Evolutionary conservation across 2,888 invertebrate species (phyloP).

Genomic region (Agriopis marginaria): DNA sequence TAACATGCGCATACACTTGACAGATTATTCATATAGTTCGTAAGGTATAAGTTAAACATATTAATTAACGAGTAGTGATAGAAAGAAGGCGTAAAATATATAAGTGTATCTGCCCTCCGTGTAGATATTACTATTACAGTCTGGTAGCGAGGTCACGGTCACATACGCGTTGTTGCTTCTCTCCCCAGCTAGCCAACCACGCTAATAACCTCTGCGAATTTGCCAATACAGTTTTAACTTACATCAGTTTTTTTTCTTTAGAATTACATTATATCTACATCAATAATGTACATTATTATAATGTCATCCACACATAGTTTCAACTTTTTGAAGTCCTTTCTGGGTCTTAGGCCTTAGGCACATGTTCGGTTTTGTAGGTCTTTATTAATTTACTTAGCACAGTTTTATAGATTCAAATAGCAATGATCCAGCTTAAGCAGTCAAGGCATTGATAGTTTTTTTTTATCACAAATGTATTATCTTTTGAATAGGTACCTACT

Average conservation of each 20-base stretch:
- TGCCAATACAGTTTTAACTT: slow-evolving; percentile 14
- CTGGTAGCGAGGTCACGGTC: slow-evolving; percentile 51
- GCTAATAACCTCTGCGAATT: slow-evolving; percentile 40
- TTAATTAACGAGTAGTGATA: neutral
- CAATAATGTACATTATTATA: neutral
- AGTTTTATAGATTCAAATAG: no score
- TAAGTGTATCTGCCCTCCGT: slow-evolving; percentile 30
- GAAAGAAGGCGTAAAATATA: no score
- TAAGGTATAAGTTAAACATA: no score
- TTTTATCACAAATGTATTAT: neutral
- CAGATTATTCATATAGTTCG: no score
- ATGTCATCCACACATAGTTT: no score
- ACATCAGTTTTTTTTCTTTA: slow-evolving; percentile 8
- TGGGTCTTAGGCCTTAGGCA: no score
- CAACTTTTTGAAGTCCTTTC: no score
- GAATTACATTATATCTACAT: neutral
- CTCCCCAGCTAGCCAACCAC: slow-evolving; percentile 41
- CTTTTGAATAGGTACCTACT: neutral
- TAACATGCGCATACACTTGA: no score
- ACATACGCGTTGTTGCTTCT: slow-evolving; percentile 39
- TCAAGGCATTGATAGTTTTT: no score
- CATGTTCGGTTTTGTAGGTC: no score
- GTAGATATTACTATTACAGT: slow-evolving; percentile 12
- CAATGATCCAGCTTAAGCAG: no score
- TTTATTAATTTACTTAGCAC: no score